Evolutionary conservation across 2,888 invertebrate genomes (phyloP).

Genomic region (Pediacus dermestoides): DNA sequence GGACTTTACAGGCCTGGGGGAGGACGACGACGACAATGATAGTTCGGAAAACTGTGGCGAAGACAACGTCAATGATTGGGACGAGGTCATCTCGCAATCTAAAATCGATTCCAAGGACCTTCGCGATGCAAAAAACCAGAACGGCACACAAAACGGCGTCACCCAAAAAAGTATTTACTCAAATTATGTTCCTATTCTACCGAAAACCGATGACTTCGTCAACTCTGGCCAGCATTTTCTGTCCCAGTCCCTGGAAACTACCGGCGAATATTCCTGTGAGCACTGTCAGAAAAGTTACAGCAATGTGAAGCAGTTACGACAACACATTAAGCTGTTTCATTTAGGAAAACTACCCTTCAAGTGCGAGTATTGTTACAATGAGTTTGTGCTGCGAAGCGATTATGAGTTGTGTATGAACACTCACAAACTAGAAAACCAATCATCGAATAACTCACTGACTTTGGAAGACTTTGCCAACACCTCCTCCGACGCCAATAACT

Average conservation of each 20-base stretch:
- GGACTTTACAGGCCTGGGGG: conserved; percentile 35
- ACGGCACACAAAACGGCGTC: conserved; percentile 25
- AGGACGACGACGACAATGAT: conserved; percentile 28
- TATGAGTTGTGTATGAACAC: conserved; percentile 37
- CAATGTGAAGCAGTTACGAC: conserved; percentile 35
- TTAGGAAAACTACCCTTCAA: conserved; percentile 42
- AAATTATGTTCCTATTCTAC: conserved; percentile 33
- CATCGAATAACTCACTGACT: conserved; percentile 37
- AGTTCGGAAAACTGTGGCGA: conserved; percentile 22
- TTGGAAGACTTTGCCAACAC: conserved; percentile 37
- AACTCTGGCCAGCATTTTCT: conserved; percentile 44
- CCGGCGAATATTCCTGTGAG: conserved; percentile 35
- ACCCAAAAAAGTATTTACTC: conserved; percentile 11
- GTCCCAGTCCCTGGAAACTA: conserved; percentile 27
- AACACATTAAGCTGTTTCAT: conserved; percentile 43
- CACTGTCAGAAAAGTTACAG: conserved; percentile 39
- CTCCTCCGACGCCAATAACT: conserved; percentile 21
- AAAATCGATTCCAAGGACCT: conserved; percentile 34
- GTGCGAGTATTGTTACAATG: conserved; percentile 40
- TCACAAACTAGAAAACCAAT: conserved; percentile 31
- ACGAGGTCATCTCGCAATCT: conserved; percentile 39
- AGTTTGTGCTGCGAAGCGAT: conserved; percentile 36
- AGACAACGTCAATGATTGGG: conserved; percentile 38
- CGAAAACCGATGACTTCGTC: conserved; percentile 32
- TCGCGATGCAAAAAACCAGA: conserved; percentile 19